Base-by-base conservation (phyloP, 1,140 invertebrate genomes). In the Thaumatotibia leucotreta region DNA sequence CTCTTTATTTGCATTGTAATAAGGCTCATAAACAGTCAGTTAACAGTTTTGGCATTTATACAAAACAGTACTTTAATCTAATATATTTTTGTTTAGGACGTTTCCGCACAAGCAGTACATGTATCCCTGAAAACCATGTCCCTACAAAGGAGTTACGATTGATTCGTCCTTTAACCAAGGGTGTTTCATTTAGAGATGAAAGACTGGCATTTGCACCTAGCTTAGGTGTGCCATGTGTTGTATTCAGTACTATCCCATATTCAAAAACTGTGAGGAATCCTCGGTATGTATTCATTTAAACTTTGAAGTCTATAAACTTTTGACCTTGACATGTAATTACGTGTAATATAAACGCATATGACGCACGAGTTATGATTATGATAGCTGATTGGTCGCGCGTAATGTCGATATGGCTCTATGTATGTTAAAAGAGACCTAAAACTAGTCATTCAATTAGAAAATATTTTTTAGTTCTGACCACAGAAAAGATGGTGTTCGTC, bases 191-290 rank as follows among this genome's bases (percentile, higher is more conserved):
- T 80, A 93, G 92, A 67, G 95, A 96, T 86, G 96, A 97, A 83
- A 93, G 96, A 74, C 91, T 97, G 65, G 94, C 96, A 61, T 91
- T 97, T 83, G 93, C 95, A 66, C 93, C 96, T 67, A 76, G 93
- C 33, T 93, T 95, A 81, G 93, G 95, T 84, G 93, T 94, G 54
- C 97, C 97, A 32, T 96, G 96, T 87, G 89, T 96, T 70, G 92
- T 98, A 64, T 97, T 96, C 88, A 97, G 96, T 23, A 93, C 95
- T 45, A 93, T 98, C 78, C 95, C 96, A 45, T 97, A 96, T 81
- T 95, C 93, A 69, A 96, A 95, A 89, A 93, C 92, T 76, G 89
- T 92, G 78, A 92, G 93, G 72, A 92, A 85, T 76, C 93, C 88
- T 79, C 93, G 95, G 95, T 95, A 92, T 74, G 79, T 74, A 49